A percentile compares a stretch with the other conserved stretches of the same genome.
Evolutionary conservation across 2,797 vertebrate genomes (phyloP).

Genomic region (Ceyx erithaca): DNA sequence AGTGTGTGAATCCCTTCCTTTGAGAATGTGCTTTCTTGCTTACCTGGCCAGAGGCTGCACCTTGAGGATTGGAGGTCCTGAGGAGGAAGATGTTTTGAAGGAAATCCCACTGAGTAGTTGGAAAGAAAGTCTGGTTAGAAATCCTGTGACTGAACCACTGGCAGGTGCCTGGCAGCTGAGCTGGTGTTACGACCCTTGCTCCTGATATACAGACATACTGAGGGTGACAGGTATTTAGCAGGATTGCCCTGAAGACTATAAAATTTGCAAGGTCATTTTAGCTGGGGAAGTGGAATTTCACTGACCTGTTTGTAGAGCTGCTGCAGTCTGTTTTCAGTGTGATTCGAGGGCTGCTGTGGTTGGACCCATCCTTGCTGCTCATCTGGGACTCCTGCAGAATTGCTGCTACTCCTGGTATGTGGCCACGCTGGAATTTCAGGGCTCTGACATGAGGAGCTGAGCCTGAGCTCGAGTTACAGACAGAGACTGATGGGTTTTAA

Average conservation of each 20-base stretch:
- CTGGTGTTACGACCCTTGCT: neutral
- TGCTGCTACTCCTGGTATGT: conserved; percentile 69
- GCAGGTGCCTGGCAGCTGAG: neutral
- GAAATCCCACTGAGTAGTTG: neutral
- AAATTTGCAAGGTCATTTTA: neutral
- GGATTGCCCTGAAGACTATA: neutral
- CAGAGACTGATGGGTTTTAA: conserved; percentile 63
- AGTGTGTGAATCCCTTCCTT: neutral
- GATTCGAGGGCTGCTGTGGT: neutral
- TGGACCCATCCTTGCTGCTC: rapidly evolving
- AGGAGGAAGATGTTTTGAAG: neutral
- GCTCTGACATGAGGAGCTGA: conserved; percentile 81
- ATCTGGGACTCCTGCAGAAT: neutral
- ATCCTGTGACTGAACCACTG: neutral
- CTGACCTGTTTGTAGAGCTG: neutral
- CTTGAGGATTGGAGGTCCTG: neutral
- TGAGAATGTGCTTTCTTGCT: neutral
- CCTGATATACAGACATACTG: neutral
- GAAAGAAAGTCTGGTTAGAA: neutral
- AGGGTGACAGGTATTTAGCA: neutral
- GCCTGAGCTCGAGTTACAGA: conserved; percentile 78
- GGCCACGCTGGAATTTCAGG: conserved; percentile 84
- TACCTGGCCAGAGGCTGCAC: neutral
- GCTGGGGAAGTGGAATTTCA: neutral
- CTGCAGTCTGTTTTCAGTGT: neutral